These are phyloP conservation scores for Prosapia bicincta DNA, from an alignment of 2,888 invertebrate genomes.

Conservation along the genomic window DNA sequence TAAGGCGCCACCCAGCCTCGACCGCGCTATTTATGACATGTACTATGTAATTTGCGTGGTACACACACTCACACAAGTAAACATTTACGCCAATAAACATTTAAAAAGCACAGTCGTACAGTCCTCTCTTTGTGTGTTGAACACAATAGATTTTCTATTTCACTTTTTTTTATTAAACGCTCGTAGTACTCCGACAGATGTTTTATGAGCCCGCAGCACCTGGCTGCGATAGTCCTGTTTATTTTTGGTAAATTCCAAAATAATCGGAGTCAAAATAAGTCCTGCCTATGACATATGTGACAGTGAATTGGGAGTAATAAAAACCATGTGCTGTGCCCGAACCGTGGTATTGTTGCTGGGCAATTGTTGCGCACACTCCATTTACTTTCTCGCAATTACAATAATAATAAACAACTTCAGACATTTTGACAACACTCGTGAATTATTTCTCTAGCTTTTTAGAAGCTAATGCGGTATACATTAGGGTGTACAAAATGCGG, in stretches of 20 bases:
- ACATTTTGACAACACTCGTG: too few relatives aligned
- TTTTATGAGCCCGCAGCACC: background rate
- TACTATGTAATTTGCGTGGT: background rate
- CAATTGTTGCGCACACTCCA: too few relatives aligned
- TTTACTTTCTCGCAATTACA: too few relatives aligned
- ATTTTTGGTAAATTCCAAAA: background rate
- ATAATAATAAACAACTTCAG: too few relatives aligned
- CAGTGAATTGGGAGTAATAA: background rate
- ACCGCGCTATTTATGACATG: background rate
- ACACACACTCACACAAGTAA: background rate
- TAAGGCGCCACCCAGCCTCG: background rate
- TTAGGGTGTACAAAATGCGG: too few relatives aligned
- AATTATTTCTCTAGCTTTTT: too few relatives aligned
- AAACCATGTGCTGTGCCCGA: background rate
- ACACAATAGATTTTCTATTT: background rate
- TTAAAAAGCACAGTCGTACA: background rate
- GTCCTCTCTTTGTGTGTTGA: background rate
- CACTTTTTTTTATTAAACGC: background rate
- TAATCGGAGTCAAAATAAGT: background rate
- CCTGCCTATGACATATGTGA: background rate
- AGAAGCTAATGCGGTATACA: too few relatives aligned
- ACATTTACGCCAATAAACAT: background rate
- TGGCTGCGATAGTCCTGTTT: background rate
- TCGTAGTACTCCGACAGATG: background rate
- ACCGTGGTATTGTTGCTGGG: too few relatives aligned